Evolutionary conservation across 2,113 vertebrate species (phyloP).

Genomic region (Plectropomus leopardus): DNA sequence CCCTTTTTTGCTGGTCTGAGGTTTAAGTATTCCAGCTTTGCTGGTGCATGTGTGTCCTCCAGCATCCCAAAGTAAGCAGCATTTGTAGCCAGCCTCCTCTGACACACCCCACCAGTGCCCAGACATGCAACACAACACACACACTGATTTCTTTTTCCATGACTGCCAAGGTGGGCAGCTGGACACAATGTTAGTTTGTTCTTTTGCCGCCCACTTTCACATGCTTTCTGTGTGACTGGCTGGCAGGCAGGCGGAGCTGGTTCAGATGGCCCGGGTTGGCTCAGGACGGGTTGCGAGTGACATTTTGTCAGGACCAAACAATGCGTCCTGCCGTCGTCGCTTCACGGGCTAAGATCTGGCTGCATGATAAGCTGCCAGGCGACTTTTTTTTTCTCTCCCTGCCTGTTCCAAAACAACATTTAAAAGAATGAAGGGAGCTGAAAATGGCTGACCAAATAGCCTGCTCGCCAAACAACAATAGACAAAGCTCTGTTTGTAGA

Average conservation of each 20-base stretch:
- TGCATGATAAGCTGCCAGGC: conserved; percentile 10
- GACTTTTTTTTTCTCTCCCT: background rate
- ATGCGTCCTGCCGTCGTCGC: background rate
- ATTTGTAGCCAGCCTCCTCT: background rate
- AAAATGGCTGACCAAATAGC: conserved; percentile 3
- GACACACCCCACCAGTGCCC: background rate
- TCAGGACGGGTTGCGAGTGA: conserved; percentile 43
- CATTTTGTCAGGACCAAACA: conserved; percentile 54
- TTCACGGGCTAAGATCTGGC: background rate
- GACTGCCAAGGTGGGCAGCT: conserved; percentile 68
- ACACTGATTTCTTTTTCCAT: conserved; percentile 8
- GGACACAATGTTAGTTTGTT: conserved; percentile 71
- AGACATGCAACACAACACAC: conserved; percentile 18
- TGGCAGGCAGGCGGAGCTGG: conserved; percentile 28
- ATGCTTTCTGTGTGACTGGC: conserved; percentile 56
- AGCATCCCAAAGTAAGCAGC: background rate
- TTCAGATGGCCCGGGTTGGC: conserved; percentile 56
- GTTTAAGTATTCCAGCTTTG: background rate
- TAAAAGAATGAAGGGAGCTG: conserved; percentile 17
- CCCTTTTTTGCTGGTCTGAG: background rate
- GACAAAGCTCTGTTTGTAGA: conserved; percentile 22
- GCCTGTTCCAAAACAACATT: conserved; percentile 5
- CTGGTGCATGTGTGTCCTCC: background rate
- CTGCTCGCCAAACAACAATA: conserved; percentile 4
- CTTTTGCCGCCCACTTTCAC: conserved; percentile 62